These are phyloP conservation scores for Ctenopoma kingsleyae DNA, from an alignment of 2,797 vertebrate genomes.

Conservation along the genomic window DNA sequence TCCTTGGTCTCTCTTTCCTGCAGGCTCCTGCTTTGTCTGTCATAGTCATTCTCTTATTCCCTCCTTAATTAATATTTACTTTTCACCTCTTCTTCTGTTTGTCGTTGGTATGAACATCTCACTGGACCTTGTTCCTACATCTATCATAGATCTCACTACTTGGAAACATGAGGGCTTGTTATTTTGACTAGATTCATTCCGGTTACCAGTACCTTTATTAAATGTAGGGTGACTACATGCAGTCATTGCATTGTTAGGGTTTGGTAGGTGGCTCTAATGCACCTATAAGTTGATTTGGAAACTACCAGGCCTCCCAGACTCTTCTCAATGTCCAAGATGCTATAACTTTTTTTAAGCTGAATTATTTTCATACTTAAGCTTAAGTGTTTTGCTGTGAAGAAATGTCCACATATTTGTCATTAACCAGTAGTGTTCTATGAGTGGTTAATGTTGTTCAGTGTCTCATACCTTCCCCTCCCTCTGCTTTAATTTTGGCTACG, in stretches of 20 bases:
- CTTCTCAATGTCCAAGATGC: not conserved
- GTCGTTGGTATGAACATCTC: not conserved
- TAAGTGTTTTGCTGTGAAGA: too few relatives aligned
- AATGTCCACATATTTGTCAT: too few relatives aligned
- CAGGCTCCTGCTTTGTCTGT: not conserved
- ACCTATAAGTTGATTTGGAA: too few relatives aligned
- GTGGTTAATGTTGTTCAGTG: too few relatives aligned
- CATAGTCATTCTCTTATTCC: too few relatives aligned
- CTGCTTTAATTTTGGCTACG: not conserved
- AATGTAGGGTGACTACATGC: not conserved
- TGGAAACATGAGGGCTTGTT: not conserved
- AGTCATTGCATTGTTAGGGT: too few relatives aligned
- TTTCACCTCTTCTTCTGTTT: conserved; percentile 1
- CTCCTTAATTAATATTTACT: not conserved
- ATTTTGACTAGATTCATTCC: not conserved
- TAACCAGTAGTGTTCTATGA: too few relatives aligned
- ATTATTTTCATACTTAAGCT: too few relatives aligned
- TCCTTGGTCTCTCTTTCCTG: not conserved
- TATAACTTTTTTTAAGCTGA: not conserved
- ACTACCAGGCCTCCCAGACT: not conserved
- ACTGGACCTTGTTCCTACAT: not conserved
- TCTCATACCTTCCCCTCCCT: too few relatives aligned
- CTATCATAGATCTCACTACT: not conserved
- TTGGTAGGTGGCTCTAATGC: too few relatives aligned
- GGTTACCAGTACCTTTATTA: not conserved